A percentile compares a stretch with the other conserved stretches of the same genome.
These are phyloP conservation scores for Lasaia peninsularis DNA, from an alignment of 1,140 invertebrate genomes.

Conservation along the genomic window DNA sequence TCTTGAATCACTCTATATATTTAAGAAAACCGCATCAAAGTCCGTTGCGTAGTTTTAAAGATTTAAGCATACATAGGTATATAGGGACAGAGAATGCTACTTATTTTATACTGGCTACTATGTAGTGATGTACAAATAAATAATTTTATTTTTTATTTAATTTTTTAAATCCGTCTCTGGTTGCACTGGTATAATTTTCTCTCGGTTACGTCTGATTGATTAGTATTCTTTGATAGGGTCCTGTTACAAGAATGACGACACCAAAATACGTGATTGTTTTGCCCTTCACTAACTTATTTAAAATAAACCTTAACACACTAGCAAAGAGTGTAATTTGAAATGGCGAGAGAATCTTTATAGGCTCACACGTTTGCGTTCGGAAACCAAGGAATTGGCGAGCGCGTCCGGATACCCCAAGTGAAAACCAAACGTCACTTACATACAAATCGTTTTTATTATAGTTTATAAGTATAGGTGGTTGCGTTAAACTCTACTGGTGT, in stretches of 20 bases:
- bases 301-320: conserved; percentile 26
- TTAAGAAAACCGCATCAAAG: too few relatives aligned
- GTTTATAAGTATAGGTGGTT: conserved; percentile 69
- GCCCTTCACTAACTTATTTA: conserved; percentile 5
- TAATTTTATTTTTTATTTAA: neutral
- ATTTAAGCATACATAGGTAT: too few relatives aligned
- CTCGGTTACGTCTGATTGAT: conserved; percentile 62
- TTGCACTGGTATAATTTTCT: conserved; percentile 62
- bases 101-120: too few relatives aligned
- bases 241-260: conserved; percentile 70
- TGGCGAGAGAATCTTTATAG: neutral
- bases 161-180: conserved; percentile 37
- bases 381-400: neutral
- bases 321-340: conserved; percentile 31
- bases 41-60: too few relatives aligned
- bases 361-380: neutral
- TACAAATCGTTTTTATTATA: conserved; percentile 55
- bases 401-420: conserved; percentile 58
- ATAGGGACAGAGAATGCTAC: too few relatives aligned
- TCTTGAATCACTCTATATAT: too few relatives aligned
- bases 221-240: conserved; percentile 49
- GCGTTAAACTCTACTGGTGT: conserved; percentile 39
- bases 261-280: conserved; percentile 40
- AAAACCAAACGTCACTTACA: conserved; percentile 56
- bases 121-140: too few relatives aligned